These are phyloP conservation scores for Grammomys surdaster DNA, from an alignment of 2,113 vertebrate genomes.

Conservation along the genomic window DNA sequence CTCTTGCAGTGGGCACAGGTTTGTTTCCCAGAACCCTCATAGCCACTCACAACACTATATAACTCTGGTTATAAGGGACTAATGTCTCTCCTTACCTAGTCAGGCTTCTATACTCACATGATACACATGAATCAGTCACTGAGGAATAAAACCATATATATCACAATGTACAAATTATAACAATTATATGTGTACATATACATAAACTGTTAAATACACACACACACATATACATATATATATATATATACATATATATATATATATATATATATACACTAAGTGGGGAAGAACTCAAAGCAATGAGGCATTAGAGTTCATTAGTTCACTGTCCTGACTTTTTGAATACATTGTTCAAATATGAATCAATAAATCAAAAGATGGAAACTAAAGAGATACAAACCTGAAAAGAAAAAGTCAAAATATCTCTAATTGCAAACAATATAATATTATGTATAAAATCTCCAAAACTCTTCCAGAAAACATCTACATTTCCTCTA, in stretches of 20 bases:
- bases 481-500: background rate
- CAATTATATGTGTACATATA: background rate
- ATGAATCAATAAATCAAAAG: background rate
- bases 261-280: background rate
- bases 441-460: background rate
- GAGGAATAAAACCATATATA: background rate
- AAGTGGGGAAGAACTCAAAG: background rate
- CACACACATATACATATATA: too few species aligned
- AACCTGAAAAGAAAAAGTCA: background rate
- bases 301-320: background rate
- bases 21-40: background rate
- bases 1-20: background rate
- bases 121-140: background rate
- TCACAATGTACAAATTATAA: background rate
- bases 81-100: background rate
- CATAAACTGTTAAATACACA: too few species aligned
- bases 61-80: background rate
- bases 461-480: background rate
- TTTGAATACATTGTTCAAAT: background rate
- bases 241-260: too few species aligned
- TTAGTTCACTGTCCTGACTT: background rate
- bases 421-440: background rate
- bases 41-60: too few species aligned
- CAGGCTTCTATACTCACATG: background rate
- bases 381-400: background rate